Evolutionary conservation across 1,140 invertebrate species (phyloP).

Genomic region (Drosophila kanapiae): DNA sequence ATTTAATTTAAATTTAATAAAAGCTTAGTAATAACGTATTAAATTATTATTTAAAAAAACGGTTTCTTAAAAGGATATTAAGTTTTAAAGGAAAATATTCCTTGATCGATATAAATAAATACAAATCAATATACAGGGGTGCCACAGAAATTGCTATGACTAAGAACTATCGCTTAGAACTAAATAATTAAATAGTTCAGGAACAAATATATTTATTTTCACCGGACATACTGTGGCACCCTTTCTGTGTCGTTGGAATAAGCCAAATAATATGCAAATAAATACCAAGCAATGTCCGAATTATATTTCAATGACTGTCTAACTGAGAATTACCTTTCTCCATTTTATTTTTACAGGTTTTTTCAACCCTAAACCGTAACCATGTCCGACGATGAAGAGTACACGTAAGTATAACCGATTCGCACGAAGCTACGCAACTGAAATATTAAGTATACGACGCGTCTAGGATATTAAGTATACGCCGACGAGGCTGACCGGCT

Average conservation of each 20-base stretch:
- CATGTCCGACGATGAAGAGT: constrained; percentile 92
- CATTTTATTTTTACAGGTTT: constrained; percentile 85
- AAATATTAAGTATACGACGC: constrained; percentile 54
- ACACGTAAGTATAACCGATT: constrained; percentile 87
- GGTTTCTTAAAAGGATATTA: not conserved
- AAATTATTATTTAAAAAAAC: not conserved
- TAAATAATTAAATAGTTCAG: not conserved
- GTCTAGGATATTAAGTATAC: constrained; percentile 54
- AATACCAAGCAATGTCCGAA: not conserved
- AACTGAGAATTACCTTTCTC: constrained; percentile 7
- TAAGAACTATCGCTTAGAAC: not conserved
- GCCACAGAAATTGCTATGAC: not conserved
- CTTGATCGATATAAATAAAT: too few species aligned
- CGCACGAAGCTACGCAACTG: too few species aligned
- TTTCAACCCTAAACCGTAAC: constrained; percentile 87
- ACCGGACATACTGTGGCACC: not conserved
- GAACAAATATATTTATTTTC: not conserved
- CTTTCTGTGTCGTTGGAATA: not conserved
- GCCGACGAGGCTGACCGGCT: not conserved
- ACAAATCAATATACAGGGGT: not conserved
- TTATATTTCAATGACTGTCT: not conserved
- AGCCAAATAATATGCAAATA: not conserved
- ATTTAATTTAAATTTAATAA: too few species aligned
- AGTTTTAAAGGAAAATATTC: too few species aligned
- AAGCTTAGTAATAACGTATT: not conserved